phyloP scores from a whole-genome alignment of 2,797 vertebrate species.

The Fundulus diaphanus region DNA sequence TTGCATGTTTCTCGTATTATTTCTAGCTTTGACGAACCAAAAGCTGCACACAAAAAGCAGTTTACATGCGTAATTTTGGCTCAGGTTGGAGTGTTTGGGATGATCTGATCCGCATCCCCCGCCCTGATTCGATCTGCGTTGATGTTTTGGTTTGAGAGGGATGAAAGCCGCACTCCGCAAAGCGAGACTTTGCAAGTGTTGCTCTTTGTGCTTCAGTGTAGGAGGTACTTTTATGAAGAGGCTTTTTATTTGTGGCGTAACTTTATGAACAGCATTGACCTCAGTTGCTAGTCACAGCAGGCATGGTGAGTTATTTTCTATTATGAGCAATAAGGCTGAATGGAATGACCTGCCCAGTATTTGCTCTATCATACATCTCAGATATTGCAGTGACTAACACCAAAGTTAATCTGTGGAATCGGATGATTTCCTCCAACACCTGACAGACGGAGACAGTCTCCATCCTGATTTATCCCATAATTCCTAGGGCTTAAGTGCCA shows the following conservation, averaged over 20 bases:
- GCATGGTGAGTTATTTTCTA: conserved; percentile 19
- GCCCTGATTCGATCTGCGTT: conserved; percentile 21
- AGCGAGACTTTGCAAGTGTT: conserved; percentile 24
- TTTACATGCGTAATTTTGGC: conserved; percentile 20
- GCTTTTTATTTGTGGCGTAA: conserved; percentile 35
- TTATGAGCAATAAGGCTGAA: not conserved
- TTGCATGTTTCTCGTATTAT: conserved; percentile 8
- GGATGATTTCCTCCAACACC: not conserved
- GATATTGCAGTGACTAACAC: not conserved
- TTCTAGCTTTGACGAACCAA: conserved; percentile 12
- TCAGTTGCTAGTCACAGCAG: conserved; percentile 3
- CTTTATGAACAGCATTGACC: conserved; percentile 24
- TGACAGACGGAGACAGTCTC: conserved; percentile 3
- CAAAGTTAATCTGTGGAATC: not conserved
- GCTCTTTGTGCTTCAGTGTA: conserved; percentile 36
- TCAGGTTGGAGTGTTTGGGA: conserved; percentile 27
- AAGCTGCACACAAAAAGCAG: conserved; percentile 1
- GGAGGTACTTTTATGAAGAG: conserved; percentile 32
- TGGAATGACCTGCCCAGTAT: not conserved
- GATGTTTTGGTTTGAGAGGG: conserved; percentile 26
- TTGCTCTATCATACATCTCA: not conserved
- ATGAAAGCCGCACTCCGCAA: conserved; percentile 34
- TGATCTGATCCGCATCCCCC: conserved; percentile 37
- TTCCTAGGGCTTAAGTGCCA: not conserved
- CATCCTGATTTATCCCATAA: conserved; percentile 1